These are phyloP conservation scores for Priocnemis perturbator DNA, from an alignment of 2,888 invertebrate species.

Conservation along the genomic window DNA sequence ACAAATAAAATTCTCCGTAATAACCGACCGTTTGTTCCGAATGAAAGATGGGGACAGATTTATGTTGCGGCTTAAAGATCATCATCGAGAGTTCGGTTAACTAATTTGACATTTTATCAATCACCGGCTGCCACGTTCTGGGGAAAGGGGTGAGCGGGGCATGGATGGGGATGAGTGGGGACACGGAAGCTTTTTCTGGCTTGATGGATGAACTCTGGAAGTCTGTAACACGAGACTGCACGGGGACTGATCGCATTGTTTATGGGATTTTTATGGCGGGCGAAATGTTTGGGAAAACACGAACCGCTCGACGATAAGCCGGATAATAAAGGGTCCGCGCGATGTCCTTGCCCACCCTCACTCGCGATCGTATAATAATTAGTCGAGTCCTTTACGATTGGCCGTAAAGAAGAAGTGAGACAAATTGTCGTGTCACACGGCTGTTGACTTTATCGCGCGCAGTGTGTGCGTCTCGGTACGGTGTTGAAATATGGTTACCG, in stretches of 20 bases:
- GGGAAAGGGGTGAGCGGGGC: slow-evolving; percentile 14
- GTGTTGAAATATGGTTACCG: too few species aligned
- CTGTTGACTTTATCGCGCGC: too few species aligned
- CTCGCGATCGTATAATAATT: too few species aligned
- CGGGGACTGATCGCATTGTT: slow-evolving; percentile 61
- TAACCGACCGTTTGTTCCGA: too few species aligned
- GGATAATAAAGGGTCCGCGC: slow-evolving; percentile 49
- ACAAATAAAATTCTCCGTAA: too few species aligned
- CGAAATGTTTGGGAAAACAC: slow-evolving; percentile 55
- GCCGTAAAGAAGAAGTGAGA: too few species aligned
- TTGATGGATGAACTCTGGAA: slow-evolving; percentile 65
- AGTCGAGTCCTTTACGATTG: too few species aligned
- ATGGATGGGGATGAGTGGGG: too few species aligned
- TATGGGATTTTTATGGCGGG: slow-evolving; percentile 68
- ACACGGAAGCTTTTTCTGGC: slow-evolving; percentile 36
- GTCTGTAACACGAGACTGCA: slow-evolving; percentile 63
- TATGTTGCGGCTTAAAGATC: slow-evolving; percentile 8
- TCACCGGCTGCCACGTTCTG: slow-evolving; percentile 60
- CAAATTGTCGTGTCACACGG: too few species aligned
- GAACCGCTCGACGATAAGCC: slow-evolving; percentile 44
- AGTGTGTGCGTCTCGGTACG: too few species aligned
- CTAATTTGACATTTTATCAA: slow-evolving; percentile 73
- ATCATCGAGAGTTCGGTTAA: slow-evolving; percentile 58
- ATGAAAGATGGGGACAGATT: too few species aligned
- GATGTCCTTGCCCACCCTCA: neutral